phyloP scores from a whole-genome alignment of 2,797 vertebrate species.

The Todus mexicanus region DNA sequence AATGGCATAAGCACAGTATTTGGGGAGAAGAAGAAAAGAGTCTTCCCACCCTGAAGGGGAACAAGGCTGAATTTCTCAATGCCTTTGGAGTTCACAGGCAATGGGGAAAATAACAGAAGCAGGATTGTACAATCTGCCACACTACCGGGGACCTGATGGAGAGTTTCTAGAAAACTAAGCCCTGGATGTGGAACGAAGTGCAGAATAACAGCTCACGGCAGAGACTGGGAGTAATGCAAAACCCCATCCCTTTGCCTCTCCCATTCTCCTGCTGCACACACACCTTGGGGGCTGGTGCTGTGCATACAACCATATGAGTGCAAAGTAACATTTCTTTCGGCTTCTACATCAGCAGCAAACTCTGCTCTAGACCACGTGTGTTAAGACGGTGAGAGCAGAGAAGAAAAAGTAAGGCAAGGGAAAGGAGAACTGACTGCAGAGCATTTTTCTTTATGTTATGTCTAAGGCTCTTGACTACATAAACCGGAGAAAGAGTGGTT shows the following conservation, averaged over 20 bases:
- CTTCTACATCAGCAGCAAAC: background rate
- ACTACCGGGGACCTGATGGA: background rate
- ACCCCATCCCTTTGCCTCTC: background rate
- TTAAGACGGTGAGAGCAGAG: background rate
- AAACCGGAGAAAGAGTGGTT: background rate
- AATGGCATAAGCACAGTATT: background rate
- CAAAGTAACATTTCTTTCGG: background rate
- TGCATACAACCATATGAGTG: background rate
- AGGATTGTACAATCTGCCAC: background rate
- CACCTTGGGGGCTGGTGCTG: background rate
- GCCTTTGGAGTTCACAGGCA: background rate
- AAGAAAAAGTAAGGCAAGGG: background rate
- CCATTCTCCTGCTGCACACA: background rate
- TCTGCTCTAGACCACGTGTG: background rate
- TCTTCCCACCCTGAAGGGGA: background rate
- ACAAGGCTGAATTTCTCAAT: background rate
- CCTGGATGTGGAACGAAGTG: background rate
- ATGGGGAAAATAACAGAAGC: background rate
- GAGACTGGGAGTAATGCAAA: background rate
- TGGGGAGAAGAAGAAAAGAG: fast-evolving
- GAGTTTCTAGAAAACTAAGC: background rate
- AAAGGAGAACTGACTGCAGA: background rate
- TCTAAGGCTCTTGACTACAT: background rate
- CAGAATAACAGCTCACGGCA: background rate
- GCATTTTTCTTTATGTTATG: background rate